Percentiles rank a stretch among this genome's conserved stretches.
phyloP scores from a whole-genome alignment of 2,797 vertebrate genomes.

The Geotrypetes seraphini region DNA sequence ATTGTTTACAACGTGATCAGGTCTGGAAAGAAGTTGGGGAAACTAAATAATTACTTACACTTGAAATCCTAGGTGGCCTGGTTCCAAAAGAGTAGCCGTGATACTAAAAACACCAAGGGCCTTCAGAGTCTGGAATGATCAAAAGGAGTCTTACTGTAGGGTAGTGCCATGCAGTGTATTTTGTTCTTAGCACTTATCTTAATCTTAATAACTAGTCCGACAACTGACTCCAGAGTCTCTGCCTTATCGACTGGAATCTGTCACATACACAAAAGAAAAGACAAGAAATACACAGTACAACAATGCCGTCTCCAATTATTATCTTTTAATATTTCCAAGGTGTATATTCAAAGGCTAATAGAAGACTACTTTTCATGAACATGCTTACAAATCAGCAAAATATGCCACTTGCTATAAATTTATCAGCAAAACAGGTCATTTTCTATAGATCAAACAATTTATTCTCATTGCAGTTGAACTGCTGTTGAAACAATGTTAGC shows the following conservation, averaged over 20 bases:
- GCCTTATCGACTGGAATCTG: conserved; percentile 61
- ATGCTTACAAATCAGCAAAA: conserved; percentile 52
- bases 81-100: conserved; percentile 34
- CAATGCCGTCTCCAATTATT: conserved; percentile 47
- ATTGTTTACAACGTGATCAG: conserved; percentile 43
- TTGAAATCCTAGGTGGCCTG: conserved; percentile 43
- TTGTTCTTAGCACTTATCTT: conserved; percentile 54
- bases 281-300: conserved; percentile 58
- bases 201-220: conserved; percentile 67
- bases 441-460: conserved; percentile 55
- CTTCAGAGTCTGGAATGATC: no score
- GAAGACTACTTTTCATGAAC: conserved; percentile 39
- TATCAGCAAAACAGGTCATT: conserved; percentile 58
- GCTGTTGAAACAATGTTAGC: conserved; percentile 36
- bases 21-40: conserved; percentile 40
- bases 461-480: conserved; percentile 47
- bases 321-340: conserved; percentile 61
- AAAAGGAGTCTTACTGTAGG: no score
- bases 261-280: conserved; percentile 53
- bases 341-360: conserved; percentile 45
- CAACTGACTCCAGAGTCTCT: conserved; percentile 62
- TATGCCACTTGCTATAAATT: conserved; percentile 46
- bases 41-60: conserved; percentile 52
- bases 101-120: no score
- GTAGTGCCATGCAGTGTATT: conserved; percentile 49